These are phyloP conservation scores for Monoplex corrugatus DNA, from an alignment of 2,888 invertebrate genomes.

Conservation along the genomic window DNA sequence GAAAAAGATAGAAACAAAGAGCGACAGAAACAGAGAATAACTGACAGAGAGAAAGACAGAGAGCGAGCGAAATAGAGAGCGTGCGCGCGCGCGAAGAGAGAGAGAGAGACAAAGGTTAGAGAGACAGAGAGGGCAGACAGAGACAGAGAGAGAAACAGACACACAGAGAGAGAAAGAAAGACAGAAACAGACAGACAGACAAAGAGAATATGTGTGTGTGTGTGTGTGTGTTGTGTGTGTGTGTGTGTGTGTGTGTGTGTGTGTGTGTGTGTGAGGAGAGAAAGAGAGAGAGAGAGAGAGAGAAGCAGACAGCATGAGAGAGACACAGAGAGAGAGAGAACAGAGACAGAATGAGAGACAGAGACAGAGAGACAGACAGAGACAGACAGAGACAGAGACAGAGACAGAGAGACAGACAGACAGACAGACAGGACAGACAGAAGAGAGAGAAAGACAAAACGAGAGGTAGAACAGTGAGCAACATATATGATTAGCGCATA, in stretches of 20 bases:
- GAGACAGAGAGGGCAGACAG: slow-evolving; percentile 39
- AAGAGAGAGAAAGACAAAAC: not conserved
- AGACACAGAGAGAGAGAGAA: not conserved
- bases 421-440: too few species aligned
- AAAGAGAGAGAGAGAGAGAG: slow-evolving; percentile 30
- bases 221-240: not conserved
- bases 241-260: not conserved
- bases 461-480: not conserved
- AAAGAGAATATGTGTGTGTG: not conserved
- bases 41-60: not conserved
- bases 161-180: slow-evolving; percentile 1
- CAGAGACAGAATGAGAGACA: not conserved
- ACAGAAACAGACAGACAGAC: not conserved
- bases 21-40: not conserved
- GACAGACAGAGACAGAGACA: slow-evolving; percentile 31
- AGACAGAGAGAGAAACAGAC: slow-evolving; percentile 40
- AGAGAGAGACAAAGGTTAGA: slow-evolving; percentile 43
- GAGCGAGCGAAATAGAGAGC: not conserved
- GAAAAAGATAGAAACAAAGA: not conserved
- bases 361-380: slow-evolving; percentile 31
- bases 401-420: slow-evolving; percentile 32
- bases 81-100: not conserved
- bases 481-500: too few species aligned
- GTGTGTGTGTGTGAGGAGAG: slow-evolving; percentile 25
- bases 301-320: slow-evolving; percentile 9